Percentiles rank a stretch among this genome's conserved stretches.
Conservation (phyloP, 2,797 vertebrate species). For the Pogoniulus pusillus region DNA sequence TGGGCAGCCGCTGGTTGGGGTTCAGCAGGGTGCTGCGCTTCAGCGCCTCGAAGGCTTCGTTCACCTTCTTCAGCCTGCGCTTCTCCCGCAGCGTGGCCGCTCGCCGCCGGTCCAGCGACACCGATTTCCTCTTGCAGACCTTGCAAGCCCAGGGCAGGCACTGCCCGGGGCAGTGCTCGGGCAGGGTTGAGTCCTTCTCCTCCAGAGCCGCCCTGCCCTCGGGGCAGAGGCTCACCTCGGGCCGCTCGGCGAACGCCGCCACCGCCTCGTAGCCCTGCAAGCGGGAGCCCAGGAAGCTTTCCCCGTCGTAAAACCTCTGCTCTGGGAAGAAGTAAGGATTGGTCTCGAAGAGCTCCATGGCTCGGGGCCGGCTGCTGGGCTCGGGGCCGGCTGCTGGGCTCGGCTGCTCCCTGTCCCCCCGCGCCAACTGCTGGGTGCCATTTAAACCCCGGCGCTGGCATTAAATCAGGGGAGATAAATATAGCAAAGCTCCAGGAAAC, state of each 20-base stretch:
- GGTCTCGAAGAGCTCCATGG: conserved; percentile 99
- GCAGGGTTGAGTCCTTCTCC: conserved; percentile 87
- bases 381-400: conserved; percentile 75
- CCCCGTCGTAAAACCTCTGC: conserved; percentile 96
- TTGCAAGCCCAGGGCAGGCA: conserved; percentile 98
- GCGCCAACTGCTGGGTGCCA: conserved; percentile 97
- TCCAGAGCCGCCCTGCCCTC: conserved; percentile 79
- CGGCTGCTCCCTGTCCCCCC: conserved; percentile 83
- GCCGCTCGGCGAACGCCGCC: conserved; percentile 84
- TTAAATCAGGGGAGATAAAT: conserved; percentile 99
- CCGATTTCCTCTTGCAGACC: conserved; percentile 93
- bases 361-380: conserved; percentile 67
- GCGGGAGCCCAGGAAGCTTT: conserved; percentile 89
- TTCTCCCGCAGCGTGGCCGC: conserved; percentile 95
- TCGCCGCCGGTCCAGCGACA: conserved; percentile 91
- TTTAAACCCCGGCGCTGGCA: conserved; percentile 98
- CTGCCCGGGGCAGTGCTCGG: conserved; percentile 91
- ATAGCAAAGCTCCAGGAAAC: conserved; percentile 96
- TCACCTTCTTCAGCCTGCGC: conserved; percentile 95
- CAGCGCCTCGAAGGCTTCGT: conserved; percentile 96
- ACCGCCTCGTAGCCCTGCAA: conserved; percentile 86
- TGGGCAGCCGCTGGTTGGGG: conserved; percentile 97
- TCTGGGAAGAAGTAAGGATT: conserved; percentile 96
- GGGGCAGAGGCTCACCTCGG: conserved; percentile 83
- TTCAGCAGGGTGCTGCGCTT: conserved; percentile 97